Evolutionary conservation across 2,113 vertebrate genomes (phyloP).

Genomic region (Pleuronectes platessa): DNA sequence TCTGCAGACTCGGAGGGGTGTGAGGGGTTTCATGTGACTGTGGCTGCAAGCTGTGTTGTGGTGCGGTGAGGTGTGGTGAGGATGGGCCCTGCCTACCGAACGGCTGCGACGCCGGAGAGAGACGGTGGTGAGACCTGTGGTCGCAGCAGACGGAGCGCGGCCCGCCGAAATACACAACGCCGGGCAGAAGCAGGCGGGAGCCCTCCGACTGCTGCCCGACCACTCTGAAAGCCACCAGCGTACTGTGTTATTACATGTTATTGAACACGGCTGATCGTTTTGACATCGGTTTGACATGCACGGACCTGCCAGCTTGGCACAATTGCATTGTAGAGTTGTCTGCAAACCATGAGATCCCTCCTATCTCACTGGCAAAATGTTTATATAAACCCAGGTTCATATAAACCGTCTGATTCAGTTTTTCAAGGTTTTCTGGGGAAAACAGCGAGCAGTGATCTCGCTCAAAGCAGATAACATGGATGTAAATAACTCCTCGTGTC

Average conservation of each 20-base stretch:
- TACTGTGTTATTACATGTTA: constrained; percentile 66
- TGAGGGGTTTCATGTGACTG: constrained; percentile 59
- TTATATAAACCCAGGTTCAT: constrained; percentile 48
- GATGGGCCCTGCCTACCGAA: constrained; percentile 60
- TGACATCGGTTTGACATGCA: constrained; percentile 43
- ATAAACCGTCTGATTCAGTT: constrained; percentile 54
- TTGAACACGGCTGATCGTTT: constrained; percentile 58
- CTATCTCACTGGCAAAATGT: constrained; percentile 29
- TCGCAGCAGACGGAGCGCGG: constrained; percentile 65
- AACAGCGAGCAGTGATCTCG: constrained; percentile 38
- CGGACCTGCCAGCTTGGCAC: constrained; percentile 48
- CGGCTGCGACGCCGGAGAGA: constrained; percentile 64
- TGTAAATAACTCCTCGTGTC: constrained; percentile 66
- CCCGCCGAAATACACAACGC: constrained; percentile 61
- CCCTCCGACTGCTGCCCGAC: constrained; percentile 64
- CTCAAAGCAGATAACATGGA: constrained; percentile 61
- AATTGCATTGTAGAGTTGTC: constrained; percentile 37
- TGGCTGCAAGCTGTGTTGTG: constrained; percentile 54
- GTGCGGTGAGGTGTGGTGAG: constrained; percentile 66
- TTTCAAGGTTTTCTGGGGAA: constrained; percentile 56
- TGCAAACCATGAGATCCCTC: constrained; percentile 37
- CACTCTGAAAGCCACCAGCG: constrained; percentile 63
- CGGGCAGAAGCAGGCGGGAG: constrained; percentile 48
- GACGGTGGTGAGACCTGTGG: constrained; percentile 73
- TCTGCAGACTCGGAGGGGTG: background rate